Percentiles rank a stretch among this genome's conserved stretches.
phyloP scores from a whole-genome alignment of 1,140 invertebrate genomes.

The Pomacea maculata region DNA sequence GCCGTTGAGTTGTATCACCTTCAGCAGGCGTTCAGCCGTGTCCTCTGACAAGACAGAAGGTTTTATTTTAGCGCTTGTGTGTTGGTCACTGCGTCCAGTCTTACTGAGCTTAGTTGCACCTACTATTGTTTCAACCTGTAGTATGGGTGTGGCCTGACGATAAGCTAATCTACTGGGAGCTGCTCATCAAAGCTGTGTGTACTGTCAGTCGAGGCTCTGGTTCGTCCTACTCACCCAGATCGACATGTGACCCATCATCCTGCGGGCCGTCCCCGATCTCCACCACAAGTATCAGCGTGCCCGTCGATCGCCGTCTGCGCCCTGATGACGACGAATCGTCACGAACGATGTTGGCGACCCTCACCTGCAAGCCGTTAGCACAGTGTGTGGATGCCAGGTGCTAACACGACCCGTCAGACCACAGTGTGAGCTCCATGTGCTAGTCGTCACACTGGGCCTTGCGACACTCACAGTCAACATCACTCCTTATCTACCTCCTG shows the following conservation, averaged over 20 bases:
- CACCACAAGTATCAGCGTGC: constrained; percentile 21
- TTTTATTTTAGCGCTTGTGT: neutral
- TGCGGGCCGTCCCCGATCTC: constrained; percentile 51
- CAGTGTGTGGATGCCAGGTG: too few relatives aligned
- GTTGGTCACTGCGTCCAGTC: neutral
- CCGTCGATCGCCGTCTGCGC: constrained; percentile 36
- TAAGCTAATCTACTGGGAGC: neutral
- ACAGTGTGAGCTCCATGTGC: too few relatives aligned
- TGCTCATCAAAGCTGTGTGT: neutral
- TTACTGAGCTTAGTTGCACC: too few relatives aligned
- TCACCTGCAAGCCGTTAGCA: constrained; percentile 13
- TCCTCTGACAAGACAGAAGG: neutral
- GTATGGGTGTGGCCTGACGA: neutral
- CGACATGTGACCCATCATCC: constrained; percentile 10
- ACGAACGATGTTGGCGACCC: constrained; percentile 50
- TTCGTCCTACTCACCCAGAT: neutral
- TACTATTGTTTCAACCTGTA: neutral
- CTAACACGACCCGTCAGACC: too few relatives aligned
- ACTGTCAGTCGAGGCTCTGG: neutral
- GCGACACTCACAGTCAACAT: too few relatives aligned
- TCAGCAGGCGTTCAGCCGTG: neutral
- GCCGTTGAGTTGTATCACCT: constrained; percentile 28
- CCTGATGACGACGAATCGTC: constrained; percentile 26
- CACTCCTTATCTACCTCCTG: too few relatives aligned
- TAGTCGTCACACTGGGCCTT: too few relatives aligned